Conservation (phyloP, 2,113 vertebrate genomes). For the Aegithalos caudatus region DNA sequence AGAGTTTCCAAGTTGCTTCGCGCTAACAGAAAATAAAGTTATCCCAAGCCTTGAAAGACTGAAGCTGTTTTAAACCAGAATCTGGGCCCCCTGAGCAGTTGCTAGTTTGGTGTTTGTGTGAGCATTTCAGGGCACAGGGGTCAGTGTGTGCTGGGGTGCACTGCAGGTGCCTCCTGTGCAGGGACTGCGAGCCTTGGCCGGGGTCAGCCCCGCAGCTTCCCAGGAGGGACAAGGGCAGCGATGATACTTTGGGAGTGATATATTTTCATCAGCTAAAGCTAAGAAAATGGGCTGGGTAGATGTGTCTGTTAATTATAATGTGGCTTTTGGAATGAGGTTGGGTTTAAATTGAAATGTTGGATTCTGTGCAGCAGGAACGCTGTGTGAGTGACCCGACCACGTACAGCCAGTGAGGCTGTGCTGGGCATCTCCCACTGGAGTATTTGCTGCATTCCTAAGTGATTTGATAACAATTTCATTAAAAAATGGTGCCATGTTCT, state of each 20-base stretch:
- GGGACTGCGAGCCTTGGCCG: rapidly evolving
- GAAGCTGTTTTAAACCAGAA: neutral
- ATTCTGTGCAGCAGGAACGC: neutral
- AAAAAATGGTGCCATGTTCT: neutral
- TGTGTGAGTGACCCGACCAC: neutral
- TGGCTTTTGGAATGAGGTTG: neutral
- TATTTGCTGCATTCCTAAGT: neutral
- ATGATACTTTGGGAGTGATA: neutral
- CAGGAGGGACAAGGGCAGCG: neutral
- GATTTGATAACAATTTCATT: neutral
- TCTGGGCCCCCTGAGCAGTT: neutral
- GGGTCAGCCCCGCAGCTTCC: neutral
- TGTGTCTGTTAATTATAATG: neutral
- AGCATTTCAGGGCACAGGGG: neutral
- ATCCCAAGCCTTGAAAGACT: neutral
- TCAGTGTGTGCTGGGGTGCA: rapidly evolving
- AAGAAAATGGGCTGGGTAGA: neutral
- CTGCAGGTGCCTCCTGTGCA: neutral
- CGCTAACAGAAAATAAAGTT: neutral
- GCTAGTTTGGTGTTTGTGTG: rapidly evolving
- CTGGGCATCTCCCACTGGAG: neutral
- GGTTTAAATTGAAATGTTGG: neutral
- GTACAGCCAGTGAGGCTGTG: neutral
- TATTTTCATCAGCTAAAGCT: neutral
- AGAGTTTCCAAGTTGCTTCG: neutral